Base-by-base conservation (phyloP, 2,797 vertebrate genomes). In the Enoplosus armatus region DNA sequence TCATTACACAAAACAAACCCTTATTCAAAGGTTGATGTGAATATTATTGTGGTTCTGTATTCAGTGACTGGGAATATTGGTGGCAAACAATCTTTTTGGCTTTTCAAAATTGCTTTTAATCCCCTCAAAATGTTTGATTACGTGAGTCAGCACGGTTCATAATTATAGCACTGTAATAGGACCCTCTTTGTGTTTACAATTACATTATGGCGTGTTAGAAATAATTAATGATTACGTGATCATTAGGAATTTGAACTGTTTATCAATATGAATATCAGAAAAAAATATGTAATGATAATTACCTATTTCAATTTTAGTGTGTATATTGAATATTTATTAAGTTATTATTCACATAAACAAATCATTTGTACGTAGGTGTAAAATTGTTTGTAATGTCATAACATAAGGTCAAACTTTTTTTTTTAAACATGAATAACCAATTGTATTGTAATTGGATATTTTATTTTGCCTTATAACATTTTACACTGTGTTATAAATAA, bases 1-100 rank as follows among this genome's bases (percentile, higher is more conserved):
- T 75, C 8, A 33, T 43, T 33, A 64, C 50, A 50, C 39, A 67
- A 82, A 89, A 79, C 53, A 83, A 80, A 71, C 31, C 58, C 72
- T 65, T 61, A 71, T 71, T 81, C 29, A 64, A 60, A 63, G 33
- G 58, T n/a, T 47, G 1, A 43, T 63, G 15, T 60, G 22, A 67
- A 69, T 48, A 24, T 50, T 39, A 10, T 16, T 56, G 20, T 65
- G 41, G 20, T 50, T 72, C 11, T 41, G 15, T 12, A 24, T 51
- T 2, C 15, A 39, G 11, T 55, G 47, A 45, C 33, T 53, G 29
- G 7, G 8, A 51, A 22, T n/a, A 53, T 37, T 55, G 3, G 16
- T 70, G 27, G 37, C 47, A 70, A 45, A 77, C 59, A 73, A 2
- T 43, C 8, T 15, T 47, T 77, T 60, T 26, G 27, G 20, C 27